phyloP scores from a whole-genome alignment of 2,888 invertebrate species.

The Pecten maximus region DNA sequence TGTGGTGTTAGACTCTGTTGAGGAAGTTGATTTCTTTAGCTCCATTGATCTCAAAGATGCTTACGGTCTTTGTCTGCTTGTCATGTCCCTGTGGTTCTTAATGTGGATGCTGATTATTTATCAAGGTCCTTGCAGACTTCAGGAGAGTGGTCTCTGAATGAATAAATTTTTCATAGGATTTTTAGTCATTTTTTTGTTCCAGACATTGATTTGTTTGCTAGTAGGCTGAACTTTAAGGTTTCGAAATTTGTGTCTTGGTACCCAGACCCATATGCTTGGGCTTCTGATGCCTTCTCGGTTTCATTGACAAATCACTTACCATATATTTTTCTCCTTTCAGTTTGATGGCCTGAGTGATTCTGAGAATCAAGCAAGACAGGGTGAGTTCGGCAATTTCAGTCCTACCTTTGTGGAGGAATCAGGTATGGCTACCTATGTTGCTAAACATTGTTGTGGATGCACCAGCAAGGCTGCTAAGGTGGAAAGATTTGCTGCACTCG shows the following conservation, averaged over 20 bases:
- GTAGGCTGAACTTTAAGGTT: not conserved
- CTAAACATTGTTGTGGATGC: conserved; percentile 33
- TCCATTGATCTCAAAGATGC: conserved; percentile 56
- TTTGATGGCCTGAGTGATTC: not conserved
- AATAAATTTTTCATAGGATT: not conserved
- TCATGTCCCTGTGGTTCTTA: not conserved
- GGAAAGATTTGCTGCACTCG: conserved; percentile 35
- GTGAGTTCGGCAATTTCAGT: conserved; percentile 42
- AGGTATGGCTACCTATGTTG: conserved; percentile 38
- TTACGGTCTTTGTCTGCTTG: conserved; percentile 45
- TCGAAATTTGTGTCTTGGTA: not conserved
- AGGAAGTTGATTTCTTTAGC: conserved; percentile 39
- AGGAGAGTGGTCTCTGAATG: not conserved
- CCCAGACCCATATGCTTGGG: not conserved
- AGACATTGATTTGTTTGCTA: not conserved
- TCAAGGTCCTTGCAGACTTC: not conserved
- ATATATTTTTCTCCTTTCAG: conserved; percentile 45
- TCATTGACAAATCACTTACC: not conserved
- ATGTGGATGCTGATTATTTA: not conserved
- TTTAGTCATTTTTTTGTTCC: not conserved
- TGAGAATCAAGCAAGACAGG: conserved; percentile 35
- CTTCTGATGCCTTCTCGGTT: not conserved
- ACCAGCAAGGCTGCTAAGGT: conserved; percentile 29
- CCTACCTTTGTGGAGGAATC: conserved; percentile 40
- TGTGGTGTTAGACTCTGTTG: conserved; percentile 40